A percentile compares a stretch with the other conserved stretches of the same genome.
phyloP scores from a whole-genome alignment of 2,113 vertebrate genomes.

The Oreochromis niloticus region DNA sequence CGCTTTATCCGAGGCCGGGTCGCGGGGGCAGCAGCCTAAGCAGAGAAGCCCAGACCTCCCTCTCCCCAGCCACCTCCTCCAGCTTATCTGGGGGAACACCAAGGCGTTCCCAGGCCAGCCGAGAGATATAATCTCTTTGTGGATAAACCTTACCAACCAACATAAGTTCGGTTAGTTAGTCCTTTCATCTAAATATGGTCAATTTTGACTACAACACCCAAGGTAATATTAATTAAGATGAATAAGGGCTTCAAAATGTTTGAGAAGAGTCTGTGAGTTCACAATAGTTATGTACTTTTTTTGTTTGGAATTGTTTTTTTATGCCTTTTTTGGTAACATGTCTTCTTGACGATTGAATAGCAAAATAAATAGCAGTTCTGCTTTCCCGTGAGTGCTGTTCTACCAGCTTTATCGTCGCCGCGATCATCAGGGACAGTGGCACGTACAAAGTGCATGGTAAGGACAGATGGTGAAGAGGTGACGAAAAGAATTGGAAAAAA shows the following conservation, averaged over 20 bases:
- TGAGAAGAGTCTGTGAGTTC: neutral
- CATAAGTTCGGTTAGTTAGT: neutral
- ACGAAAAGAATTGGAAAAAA: neutral
- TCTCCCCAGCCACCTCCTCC: too few species aligned
- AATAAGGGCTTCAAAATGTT: neutral
- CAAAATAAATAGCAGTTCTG: neutral
- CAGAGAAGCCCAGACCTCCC: too few species aligned
- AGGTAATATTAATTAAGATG: neutral
- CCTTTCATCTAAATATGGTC: neutral
- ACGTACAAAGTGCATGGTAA: neutral
- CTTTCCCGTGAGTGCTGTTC: neutral
- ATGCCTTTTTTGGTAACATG: neutral
- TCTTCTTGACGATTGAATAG: neutral
- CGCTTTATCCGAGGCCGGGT: too few species aligned
- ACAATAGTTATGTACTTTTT: neutral
- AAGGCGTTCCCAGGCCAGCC: too few species aligned
- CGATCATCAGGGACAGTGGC: neutral
- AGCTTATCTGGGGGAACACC: too few species aligned
- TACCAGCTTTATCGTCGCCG: neutral
- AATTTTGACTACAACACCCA: rapidly evolving
- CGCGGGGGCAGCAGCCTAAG: too few species aligned
- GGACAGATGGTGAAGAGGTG: neutral
- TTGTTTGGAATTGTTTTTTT: neutral
- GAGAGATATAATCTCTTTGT: neutral
- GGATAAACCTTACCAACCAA: neutral